Conservation (phyloP, 2,888 invertebrate genomes). For the Beris morrisii region DNA sequence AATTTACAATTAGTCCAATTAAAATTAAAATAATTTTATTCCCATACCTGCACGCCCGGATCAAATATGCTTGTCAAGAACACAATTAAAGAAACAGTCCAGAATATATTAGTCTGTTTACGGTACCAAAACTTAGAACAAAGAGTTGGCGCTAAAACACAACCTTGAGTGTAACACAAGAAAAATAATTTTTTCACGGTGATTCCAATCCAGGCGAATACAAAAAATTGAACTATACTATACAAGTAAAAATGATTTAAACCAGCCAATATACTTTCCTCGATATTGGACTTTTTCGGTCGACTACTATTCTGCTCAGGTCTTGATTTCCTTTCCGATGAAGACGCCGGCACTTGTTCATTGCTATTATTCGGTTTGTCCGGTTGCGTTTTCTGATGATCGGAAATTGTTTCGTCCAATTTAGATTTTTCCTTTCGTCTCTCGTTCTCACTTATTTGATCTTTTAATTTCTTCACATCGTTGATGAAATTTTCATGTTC, state of each 20-base stretch:
- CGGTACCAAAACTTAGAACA: constrained; percentile 63
- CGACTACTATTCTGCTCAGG: background rate
- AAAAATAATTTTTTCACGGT: constrained; percentile 53
- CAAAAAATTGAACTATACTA: constrained; percentile 69
- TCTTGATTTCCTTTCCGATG: background rate
- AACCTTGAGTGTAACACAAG: constrained; percentile 54
- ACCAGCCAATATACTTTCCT: background rate
- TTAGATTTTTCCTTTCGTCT: constrained; percentile 42
- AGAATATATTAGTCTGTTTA: constrained; percentile 54
- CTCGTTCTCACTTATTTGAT: constrained; percentile 47
- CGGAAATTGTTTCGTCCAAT: background rate
- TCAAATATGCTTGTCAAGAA: constrained; percentile 58
- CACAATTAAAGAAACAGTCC: constrained; percentile 56
- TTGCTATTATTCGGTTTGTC: background rate
- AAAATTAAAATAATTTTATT: background rate
- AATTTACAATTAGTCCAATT: background rate
- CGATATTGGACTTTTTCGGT: constrained; percentile 1
- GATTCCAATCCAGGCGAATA: constrained; percentile 59
- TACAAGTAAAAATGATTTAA: constrained; percentile 59
- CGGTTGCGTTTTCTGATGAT: background rate
- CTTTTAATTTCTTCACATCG: constrained; percentile 51
- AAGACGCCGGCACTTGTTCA: background rate
- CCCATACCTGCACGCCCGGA: constrained; percentile 50
- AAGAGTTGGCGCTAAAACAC: constrained; percentile 68
- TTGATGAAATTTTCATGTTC: constrained; percentile 51